A percentile compares a stretch with the other conserved stretches of the same genome.
These are phyloP conservation scores for Geopemphigus sp. DNA, from an alignment of 1,140 invertebrate genomes.

Conservation along the genomic window DNA sequence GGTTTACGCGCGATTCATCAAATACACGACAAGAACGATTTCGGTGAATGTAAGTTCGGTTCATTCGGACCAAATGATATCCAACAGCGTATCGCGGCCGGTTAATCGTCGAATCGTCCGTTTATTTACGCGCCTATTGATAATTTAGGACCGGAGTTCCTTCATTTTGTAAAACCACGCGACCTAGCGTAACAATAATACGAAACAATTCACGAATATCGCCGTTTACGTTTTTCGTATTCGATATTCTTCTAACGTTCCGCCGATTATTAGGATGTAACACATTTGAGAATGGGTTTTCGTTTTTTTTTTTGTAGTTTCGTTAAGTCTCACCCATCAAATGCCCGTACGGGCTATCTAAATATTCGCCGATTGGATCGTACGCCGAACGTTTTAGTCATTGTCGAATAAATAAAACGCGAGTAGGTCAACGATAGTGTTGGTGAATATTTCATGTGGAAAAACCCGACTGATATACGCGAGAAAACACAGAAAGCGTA, in stretches of 20 bases:
- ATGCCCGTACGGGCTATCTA: neutral
- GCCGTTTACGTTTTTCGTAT: too few species aligned
- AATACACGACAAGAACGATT: neutral
- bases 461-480: neutral
- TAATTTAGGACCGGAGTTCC: neutral
- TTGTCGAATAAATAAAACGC: constrained; percentile 16
- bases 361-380: neutral
- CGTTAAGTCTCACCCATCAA: neutral
- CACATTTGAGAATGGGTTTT: too few species aligned
- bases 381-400: neutral
- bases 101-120: neutral
- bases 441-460: constrained; percentile 17
- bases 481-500: neutral
- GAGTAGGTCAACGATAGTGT: neutral
- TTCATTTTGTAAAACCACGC: too few species aligned
- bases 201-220: too few species aligned
- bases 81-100: too few species aligned
- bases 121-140: neutral
- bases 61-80: neutral
- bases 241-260: too few species aligned
- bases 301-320: neutral
- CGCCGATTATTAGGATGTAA: too few species aligned
- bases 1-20: neutral
- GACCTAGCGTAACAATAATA: too few species aligned
- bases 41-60: neutral